These are phyloP conservation scores for Scomberomorus guttatus DNA, from an alignment of 2,797 vertebrate species.

Conservation along the genomic window DNA sequence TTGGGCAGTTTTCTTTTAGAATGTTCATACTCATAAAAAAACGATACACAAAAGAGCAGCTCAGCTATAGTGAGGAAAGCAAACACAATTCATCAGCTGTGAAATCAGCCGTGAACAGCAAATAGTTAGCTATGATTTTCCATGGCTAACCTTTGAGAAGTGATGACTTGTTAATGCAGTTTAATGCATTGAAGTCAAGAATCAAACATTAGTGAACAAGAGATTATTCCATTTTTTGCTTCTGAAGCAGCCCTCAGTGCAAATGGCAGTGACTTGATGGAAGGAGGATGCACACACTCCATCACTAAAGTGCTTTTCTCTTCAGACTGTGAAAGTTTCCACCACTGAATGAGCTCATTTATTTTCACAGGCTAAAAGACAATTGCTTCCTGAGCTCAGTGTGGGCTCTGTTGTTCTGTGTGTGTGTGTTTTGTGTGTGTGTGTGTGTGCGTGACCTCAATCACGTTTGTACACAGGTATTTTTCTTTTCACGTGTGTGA, in stretches of 20 bases:
- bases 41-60: conserved; percentile 5
- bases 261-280: conserved; percentile 32
- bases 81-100: conserved; percentile 42
- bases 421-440: conserved; percentile 5
- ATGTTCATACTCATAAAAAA: not conserved
- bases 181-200: conserved; percentile 22
- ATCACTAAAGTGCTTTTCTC: conserved; percentile 47
- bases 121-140: conserved; percentile 40
- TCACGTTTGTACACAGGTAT: conserved; percentile 21
- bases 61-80: conserved; percentile 9
- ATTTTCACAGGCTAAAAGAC: conserved; percentile 66
- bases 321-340: conserved; percentile 58
- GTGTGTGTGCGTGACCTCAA: conserved; percentile 3
- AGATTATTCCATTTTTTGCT: conserved; percentile 25
- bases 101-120: conserved; percentile 46
- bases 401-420: not conserved
- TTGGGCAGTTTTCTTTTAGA: not conserved
- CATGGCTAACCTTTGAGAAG: conserved; percentile 44
- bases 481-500: conserved; percentile 1
- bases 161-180: conserved; percentile 39
- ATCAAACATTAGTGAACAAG: conserved; percentile 35
- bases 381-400: conserved; percentile 58
- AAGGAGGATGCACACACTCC: conserved; percentile 29
- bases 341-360: conserved; percentile 60
- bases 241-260: conserved; percentile 3